These are phyloP conservation scores for Hyles lineata DNA, from an alignment of 2,888 invertebrate species.

Conservation along the genomic window DNA sequence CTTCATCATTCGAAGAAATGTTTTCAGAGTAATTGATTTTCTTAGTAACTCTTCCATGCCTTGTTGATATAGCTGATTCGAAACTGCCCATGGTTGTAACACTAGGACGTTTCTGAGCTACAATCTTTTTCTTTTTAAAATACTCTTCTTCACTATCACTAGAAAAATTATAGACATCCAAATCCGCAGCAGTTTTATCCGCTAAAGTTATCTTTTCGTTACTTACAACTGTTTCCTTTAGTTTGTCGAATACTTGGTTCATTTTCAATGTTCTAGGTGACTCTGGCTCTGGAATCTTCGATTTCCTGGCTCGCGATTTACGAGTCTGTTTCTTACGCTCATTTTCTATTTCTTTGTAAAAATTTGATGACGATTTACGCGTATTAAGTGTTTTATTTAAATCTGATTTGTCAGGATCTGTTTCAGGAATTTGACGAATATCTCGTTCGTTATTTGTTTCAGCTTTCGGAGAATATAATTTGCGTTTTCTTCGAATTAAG, in stretches of 20 bases:
- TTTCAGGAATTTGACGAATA: slow-evolving; percentile 24
- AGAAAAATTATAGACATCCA: slow-evolving; percentile 65
- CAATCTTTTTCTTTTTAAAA: slow-evolving; percentile 57
- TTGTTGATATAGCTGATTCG: slow-evolving; percentile 46
- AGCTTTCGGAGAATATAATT: slow-evolving; percentile 72
- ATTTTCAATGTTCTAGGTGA: slow-evolving; percentile 62
- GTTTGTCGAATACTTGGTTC: slow-evolving; percentile 64
- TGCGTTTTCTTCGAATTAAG: slow-evolving; percentile 60
- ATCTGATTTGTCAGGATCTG: slow-evolving; percentile 39
- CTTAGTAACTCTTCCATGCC: slow-evolving; percentile 39
- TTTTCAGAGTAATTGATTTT: slow-evolving; percentile 46
- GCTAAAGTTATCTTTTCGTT: slow-evolving; percentile 52
- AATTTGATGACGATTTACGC: slow-evolving; percentile 52
- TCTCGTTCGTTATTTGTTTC: slow-evolving; percentile 43
- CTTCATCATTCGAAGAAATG: slow-evolving; percentile 46
- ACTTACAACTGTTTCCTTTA: slow-evolving; percentile 57
- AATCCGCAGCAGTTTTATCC: slow-evolving; percentile 46
- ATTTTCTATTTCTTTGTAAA: slow-evolving; percentile 69
- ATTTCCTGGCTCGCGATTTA: slow-evolving; percentile 34
- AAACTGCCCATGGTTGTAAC: slow-evolving; percentile 46
- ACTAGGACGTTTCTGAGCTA: slow-evolving; percentile 49
- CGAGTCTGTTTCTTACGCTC: slow-evolving; percentile 53
- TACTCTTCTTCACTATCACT: slow-evolving; percentile 73
- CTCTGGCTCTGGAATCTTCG: slow-evolving; percentile 34
- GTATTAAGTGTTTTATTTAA: slow-evolving; percentile 47